Percentiles rank a stretch among this genome's conserved stretches.
phyloP scores from a whole-genome alignment of 2,888 invertebrate species.

The Leptura quadrifasciata region DNA sequence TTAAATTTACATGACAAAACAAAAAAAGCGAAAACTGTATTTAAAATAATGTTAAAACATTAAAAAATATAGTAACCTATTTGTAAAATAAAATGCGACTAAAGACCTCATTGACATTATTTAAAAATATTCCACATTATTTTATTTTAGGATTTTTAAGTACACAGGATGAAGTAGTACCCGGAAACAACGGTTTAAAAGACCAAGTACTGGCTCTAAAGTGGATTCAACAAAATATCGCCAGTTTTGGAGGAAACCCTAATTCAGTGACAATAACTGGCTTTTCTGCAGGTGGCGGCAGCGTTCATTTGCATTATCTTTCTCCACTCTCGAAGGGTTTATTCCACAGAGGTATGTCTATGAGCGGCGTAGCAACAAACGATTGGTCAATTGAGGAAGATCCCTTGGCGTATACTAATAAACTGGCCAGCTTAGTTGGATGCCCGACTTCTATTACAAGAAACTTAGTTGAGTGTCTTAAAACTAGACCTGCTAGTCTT shows the following conservation, averaged over 20 bases:
- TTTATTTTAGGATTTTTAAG: constrained; percentile 67
- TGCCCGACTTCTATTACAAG: constrained; percentile 76
- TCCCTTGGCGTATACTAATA: constrained; percentile 78
- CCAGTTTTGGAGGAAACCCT: constrained; percentile 69
- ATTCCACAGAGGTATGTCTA: constrained; percentile 80
- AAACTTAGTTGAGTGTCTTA: constrained; percentile 77
- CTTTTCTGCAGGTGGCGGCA: constrained; percentile 68
- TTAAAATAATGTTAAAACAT: too few relatives aligned
- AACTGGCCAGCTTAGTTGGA: constrained; percentile 78
- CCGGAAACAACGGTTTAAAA: constrained; percentile 70
- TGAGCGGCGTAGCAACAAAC: constrained; percentile 82
- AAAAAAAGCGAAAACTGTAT: too few relatives aligned
- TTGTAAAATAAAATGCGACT: too few relatives aligned
- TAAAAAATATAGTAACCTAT: too few relatives aligned
- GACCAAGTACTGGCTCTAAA: constrained; percentile 68
- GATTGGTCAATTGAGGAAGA: constrained; percentile 77
- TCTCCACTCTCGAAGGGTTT: constrained; percentile 68
- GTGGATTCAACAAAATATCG: constrained; percentile 70
- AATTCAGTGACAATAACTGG: constrained; percentile 68
- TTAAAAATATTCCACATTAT: background rate
- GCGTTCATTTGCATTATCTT: constrained; percentile 69
- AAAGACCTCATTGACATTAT: too few relatives aligned
- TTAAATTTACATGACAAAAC: too few relatives aligned
- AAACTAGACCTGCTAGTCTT: constrained; percentile 77
- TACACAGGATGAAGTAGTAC: constrained; percentile 67